Evolutionary conservation across 2,797 vertebrate species (phyloP).

Genomic region (Siniperca scherzeri): DNA sequence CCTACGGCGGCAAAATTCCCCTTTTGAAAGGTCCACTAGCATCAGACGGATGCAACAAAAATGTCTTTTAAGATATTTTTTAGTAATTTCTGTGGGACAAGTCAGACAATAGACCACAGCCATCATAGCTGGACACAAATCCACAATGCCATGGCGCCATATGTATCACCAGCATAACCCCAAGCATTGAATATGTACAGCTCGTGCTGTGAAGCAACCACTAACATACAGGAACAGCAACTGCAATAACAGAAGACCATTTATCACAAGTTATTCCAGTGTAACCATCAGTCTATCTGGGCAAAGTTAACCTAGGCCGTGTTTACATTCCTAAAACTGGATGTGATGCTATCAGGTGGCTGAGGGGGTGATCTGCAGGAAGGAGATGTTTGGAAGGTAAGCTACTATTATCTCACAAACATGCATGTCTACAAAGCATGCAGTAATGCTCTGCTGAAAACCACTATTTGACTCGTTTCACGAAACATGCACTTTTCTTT

Average conservation of each 20-base stretch:
- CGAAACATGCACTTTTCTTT: constrained; percentile 3
- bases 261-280: constrained; percentile 33
- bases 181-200: neutral
- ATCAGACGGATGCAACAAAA: neutral
- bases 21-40: constrained; percentile 1
- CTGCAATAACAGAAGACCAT: constrained; percentile 22
- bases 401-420: constrained; percentile 50
- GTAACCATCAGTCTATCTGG: constrained; percentile 32
- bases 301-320: constrained; percentile 9
- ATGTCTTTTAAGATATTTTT: neutral
- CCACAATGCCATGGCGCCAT: neutral
- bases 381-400: constrained; percentile 38
- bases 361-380: constrained; percentile 36
- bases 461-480: neutral
- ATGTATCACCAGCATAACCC: neutral
- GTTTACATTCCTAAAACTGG: constrained; percentile 77
- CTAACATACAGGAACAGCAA: constrained; percentile 19
- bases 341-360: constrained; percentile 68
- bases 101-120: neutral
- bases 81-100: neutral
- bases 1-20: neutral
- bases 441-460: constrained; percentile 9
- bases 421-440: constrained; percentile 17
- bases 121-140: neutral
- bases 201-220: constrained; percentile 22